Evolutionary conservation across 2,113 vertebrate genomes (phyloP).

Genomic region (Terrapene triunguis): DNA sequence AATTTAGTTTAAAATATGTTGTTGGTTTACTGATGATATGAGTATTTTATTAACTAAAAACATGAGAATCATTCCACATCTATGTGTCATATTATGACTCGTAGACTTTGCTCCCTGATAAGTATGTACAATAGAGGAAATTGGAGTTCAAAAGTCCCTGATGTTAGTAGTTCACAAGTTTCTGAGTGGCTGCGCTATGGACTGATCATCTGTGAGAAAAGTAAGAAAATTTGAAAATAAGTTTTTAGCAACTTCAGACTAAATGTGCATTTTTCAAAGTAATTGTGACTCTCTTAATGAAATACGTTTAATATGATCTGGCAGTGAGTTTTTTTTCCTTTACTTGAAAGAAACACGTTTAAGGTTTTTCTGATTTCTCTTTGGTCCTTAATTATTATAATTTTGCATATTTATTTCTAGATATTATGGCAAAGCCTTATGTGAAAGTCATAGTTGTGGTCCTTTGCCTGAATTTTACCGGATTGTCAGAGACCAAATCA

Average conservation of each 20-base stretch:
- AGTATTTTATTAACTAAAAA: conserved; percentile 20
- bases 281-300: background rate
- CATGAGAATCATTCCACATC: conserved; percentile 37
- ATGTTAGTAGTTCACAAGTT: background rate
- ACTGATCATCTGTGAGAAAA: conserved; percentile 15
- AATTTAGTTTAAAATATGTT: background rate
- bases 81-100: background rate
- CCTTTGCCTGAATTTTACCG: conserved; percentile 47
- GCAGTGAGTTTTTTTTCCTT: background rate
- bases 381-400: background rate
- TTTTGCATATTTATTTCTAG: conserved; percentile 45
- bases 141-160: conserved; percentile 53
- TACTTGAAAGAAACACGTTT: background rate
- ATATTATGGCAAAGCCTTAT: conserved; percentile 65
- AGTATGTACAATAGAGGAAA: background rate
- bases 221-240: conserved; percentile 18
- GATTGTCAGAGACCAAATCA: conserved; percentile 25
- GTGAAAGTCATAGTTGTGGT: conserved; percentile 38
- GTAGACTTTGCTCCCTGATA: conserved; percentile 67
- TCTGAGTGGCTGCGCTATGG: background rate
- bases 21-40: background rate
- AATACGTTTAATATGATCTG: background rate
- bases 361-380: background rate
- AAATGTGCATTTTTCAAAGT: background rate
- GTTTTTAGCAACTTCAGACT: background rate